These are phyloP conservation scores for Lasius fuliginosus DNA, from an alignment of 2,888 invertebrate species.

Conservation along the genomic window DNA sequence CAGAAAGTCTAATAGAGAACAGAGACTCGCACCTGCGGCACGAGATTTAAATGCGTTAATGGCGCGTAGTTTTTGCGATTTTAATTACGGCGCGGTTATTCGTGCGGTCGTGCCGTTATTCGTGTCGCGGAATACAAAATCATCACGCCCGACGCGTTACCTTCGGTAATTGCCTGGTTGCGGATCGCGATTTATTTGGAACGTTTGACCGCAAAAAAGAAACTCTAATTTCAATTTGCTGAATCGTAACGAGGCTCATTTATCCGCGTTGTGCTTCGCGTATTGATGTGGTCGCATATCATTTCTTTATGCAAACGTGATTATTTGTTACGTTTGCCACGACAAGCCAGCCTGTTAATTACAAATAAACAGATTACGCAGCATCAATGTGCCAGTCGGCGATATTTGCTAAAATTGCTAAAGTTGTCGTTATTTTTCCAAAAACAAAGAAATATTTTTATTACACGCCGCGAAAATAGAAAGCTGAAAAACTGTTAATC, in stretches of 20 bases:
- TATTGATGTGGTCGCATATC: background rate
- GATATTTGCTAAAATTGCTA: background rate
- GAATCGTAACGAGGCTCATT: background rate
- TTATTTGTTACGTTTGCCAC: background rate
- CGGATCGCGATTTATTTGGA: background rate
- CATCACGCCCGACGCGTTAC: constrained; percentile 33
- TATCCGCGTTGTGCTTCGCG: background rate
- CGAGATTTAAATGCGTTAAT: constrained; percentile 63
- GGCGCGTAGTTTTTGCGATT: constrained; percentile 53
- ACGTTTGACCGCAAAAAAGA: background rate
- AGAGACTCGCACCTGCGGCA: constrained; percentile 39
- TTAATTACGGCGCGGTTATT: constrained; percentile 63
- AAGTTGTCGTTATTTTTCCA: background rate
- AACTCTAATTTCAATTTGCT: constrained; percentile 1
- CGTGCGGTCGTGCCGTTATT: constrained; percentile 39
- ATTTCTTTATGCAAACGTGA: background rate
- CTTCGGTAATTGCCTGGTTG: constrained; percentile 21
- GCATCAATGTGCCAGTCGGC: background rate
- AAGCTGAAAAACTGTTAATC: background rate
- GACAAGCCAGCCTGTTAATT: background rate
- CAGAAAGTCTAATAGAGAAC: background rate
- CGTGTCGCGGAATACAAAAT: constrained; percentile 30
- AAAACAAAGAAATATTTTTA: constrained; percentile 17
- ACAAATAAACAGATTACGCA: background rate
- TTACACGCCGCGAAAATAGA: background rate